Evolutionary conservation across 2,113 vertebrate species (phyloP), one percentile per base, ranked within the genome.

Genomic region (Eidolon helvum): DNA sequence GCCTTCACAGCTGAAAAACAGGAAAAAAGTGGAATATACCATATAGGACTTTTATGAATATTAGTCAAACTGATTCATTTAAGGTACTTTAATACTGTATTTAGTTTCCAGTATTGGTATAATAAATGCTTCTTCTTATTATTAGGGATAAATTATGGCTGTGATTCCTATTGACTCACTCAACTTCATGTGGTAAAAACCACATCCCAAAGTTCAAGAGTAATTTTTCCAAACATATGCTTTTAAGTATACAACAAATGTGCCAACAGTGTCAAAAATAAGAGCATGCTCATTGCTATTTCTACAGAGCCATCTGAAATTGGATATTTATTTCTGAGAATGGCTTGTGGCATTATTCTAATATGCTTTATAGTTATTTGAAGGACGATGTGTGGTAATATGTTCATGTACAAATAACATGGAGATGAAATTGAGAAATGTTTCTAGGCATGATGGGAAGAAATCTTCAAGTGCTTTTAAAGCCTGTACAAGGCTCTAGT

Each of bases 401-500:
- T 75, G 1, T 80, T 43, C 55, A 30, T 66, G 30, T 89, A 72
- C 40, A 94, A 50, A 38, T 0, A 11, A 4, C 19, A 26, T 26
- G 9, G 22, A 45, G 7, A 40, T 68, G 50, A 89, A 26, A 43
- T 43, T n/a, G 9, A 43, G 40, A 68, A 88, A 74, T 22, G 33
- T 3, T 19, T 77, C 24, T 28, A 68, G 48, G 5, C n/a, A 0
- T 74, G 28, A 82, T 71, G 53, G 18, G 16, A 40, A 80, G 26
- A 80, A 57, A 65, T 48, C 5, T 6, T 77, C 18, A 24, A 38
- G 66, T 43, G 18, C 33, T 57, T 74, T 75, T n/a, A 83, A 24
- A 88, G 10, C 8, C 18, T 35, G 33, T 3, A 19, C 3, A 0
- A 35, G 1, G 15, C 59, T 50, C 1, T 5, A 26, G 4, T 16